A percentile compares a stretch with the other conserved stretches of the same genome.
Evolutionary conservation across 37 sponge, comb jelly and placozoan genomes (phyloP).

Genomic region (Diacarnus erythraeanus): DNA sequence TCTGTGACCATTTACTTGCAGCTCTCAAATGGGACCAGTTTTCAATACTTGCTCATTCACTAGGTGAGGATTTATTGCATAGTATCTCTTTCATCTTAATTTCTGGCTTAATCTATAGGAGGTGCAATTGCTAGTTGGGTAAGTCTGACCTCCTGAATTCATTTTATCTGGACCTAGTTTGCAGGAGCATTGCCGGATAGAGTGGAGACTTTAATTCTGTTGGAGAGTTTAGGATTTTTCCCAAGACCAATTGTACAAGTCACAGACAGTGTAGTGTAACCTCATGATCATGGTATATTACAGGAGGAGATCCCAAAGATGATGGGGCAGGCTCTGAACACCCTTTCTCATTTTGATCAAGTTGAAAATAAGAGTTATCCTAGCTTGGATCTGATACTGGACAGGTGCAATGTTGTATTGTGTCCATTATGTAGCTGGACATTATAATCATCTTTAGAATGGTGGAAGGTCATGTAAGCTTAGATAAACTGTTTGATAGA

Average conservation of each 20-base stretch:
- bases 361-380: slow-evolving; percentile 37
- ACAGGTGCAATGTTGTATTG: slow-evolving; percentile 13
- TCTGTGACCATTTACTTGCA: no score
- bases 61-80: slow-evolving; percentile 41
- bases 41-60: slow-evolving; percentile 65
- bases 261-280: background rate
- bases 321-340: slow-evolving; percentile 37
- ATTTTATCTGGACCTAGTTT: slow-evolving; percentile 23
- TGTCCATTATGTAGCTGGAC: background rate
- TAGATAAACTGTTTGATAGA: slow-evolving; percentile 31
- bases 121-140: slow-evolving; percentile 50
- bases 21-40: slow-evolving; percentile 72
- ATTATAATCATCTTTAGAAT: no score
- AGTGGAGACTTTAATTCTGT: slow-evolving; percentile 33
- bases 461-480: slow-evolving; percentile 18
- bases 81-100: background rate
- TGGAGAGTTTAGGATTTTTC: slow-evolving; percentile 40
- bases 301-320: slow-evolving; percentile 45
- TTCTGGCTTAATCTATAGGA: slow-evolving; percentile 5
- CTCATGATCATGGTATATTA: background rate
- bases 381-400: slow-evolving; percentile 54
- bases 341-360: background rate
- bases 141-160: background rate
- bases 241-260: slow-evolving; percentile 22
- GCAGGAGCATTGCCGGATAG: slow-evolving; percentile 54